Base-by-base conservation (phyloP, 2,113 vertebrate genomes). In the Notarius lentiginosus region DNA sequence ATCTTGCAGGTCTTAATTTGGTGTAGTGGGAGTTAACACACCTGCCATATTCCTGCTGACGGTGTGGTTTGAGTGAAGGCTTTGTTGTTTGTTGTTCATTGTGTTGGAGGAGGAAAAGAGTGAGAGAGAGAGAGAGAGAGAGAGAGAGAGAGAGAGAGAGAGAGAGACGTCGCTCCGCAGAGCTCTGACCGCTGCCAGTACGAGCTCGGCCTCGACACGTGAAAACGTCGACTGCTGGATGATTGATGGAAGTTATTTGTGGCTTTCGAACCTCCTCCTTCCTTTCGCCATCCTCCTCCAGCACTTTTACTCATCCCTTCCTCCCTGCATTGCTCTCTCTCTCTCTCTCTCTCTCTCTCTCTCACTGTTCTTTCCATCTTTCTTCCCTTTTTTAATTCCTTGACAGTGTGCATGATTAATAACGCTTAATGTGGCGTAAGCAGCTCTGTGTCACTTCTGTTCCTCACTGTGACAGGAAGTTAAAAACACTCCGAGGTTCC, bases 241-340 rank as follows among this genome's bases (percentile, higher is more conserved):
- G 96, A 97, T 97, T 97, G 95, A 97, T 97, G 96, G 95, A 93
- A 94, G 95, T 96, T 97, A 97, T 97, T 97, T 97, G 95, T 95
- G 95, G 95, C 95, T 96, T 95, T 95, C 94, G 93, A 96, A 95
- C 93, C 93, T 92, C 80, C 89, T 91, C 91, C 89, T 89, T 90
- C 90, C 86, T 87, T 93, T 88, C 90, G 90, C 92, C 91, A 94
- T 91, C 93, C 66, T 95, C 89, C 89, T 89, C 76, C 90, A 89
- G 90, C 91, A 87, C 89, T 84, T 83, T 63, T 88, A 86, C 84
- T 79, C 91, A 75, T 94, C 91, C 91, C 90, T 89, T 90, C 91
- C 87, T 87, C 90, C 87, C 84, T 90, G 68, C 76, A 86, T 89
- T 84, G 90, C 88, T 89, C 88, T 87, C 84, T 86, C 61, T 90